These are phyloP conservation scores for Frankliniella fusca DNA, from an alignment of 2,888 invertebrate species.

Conservation along the genomic window DNA sequence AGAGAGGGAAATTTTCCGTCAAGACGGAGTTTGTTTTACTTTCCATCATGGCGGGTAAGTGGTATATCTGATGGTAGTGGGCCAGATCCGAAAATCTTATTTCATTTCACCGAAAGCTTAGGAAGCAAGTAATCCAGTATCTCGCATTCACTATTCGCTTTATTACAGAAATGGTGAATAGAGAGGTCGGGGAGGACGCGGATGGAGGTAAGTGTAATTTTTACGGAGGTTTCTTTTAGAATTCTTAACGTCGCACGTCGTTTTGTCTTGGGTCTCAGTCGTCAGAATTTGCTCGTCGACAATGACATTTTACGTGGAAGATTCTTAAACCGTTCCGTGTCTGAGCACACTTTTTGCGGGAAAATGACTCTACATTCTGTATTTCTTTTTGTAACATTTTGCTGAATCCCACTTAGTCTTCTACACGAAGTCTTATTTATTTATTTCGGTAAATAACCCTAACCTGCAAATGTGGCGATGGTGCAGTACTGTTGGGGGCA, in stretches of 20 bases:
- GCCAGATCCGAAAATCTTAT: neutral
- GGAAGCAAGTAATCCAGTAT: no score
- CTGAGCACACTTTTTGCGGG: no score
- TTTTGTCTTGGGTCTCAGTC: neutral
- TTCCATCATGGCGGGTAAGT: conserved; percentile 21
- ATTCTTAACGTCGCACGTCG: neutral
- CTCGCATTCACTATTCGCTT: neutral
- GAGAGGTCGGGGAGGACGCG: neutral
- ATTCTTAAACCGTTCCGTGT: no score
- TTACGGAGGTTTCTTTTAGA: neutral
- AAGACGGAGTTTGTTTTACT: neutral
- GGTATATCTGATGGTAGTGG: neutral
- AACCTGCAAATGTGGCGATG: neutral
- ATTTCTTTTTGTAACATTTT: no score
- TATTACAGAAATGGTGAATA: conserved; percentile 16
- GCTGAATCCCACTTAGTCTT: no score
- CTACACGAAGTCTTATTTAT: no score
- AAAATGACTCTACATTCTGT: no score
- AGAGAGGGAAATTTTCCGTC: no score
- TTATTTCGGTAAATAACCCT: no score
- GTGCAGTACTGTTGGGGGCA: neutral
- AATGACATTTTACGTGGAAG: neutral
- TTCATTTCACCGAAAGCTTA: neutral
- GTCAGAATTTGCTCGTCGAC: neutral
- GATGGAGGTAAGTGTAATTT: neutral